Base-by-base conservation (phyloP, 2,797 vertebrate genomes). In the Gephyroberyx darwinii region DNA sequence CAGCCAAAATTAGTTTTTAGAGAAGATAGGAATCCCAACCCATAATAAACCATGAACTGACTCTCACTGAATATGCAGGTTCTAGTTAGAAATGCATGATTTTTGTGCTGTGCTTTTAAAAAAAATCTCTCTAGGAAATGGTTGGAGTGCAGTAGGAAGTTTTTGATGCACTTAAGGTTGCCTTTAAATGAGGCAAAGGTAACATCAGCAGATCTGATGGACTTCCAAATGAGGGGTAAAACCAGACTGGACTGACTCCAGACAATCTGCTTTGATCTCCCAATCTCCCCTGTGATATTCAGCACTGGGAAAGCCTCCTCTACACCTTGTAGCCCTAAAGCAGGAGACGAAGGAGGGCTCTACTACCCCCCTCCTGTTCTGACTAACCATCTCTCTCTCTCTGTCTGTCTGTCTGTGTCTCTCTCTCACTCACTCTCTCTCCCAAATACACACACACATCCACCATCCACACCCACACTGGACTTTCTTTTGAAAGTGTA, bases 261-360 rank as follows among this genome's bases (percentile, higher is more conserved):
- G 86, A 91, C 89, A 89, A 89, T 90, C 86, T 78, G 53, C 90
- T 92, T 92, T 92, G 92, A 92, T 92, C 92, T 83, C 77, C 65
- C 85, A 84, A 83, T 85, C 86, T 89, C 92, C 90, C 90, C 82
- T 81, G 88, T 90, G 89, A 85, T 90, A 78, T 33, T 66, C 73
- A 51, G 80, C 22, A 41, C 78, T 76, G 89, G 81, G 84, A 82
- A 88, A 84, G 85, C 83, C 83, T 83, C 84, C 81, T 82, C 81
- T 81, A 89, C 89, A 91, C 90, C 90, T 91, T 91, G 87, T 91
- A 92, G 88, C 85, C 90, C 87, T 87, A 86, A 86, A 91, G 90
- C 88, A 83, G 85, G 82, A 81, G 83, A 87, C 78, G 81, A 84
- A 84, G 78, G 81, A 81, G 77, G 83, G 61, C 80, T 70, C 72